Conservation (phyloP, 1,140 invertebrate species). For the Patella vulgata region DNA sequence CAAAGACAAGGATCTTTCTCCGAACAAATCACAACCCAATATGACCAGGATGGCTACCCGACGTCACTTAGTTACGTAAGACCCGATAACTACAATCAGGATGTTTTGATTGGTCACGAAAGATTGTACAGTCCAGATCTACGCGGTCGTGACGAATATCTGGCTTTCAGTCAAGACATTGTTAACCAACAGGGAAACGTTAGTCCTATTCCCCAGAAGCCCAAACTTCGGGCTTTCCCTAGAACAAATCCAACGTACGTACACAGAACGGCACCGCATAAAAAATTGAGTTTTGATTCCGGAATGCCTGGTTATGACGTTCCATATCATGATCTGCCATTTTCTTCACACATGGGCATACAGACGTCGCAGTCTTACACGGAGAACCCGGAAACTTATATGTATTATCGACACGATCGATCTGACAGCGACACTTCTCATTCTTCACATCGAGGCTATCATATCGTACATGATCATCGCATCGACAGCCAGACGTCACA, state of each 20-base stretch:
- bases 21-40: constrained; percentile 19
- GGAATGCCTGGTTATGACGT: constrained; percentile 23
- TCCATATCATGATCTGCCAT: constrained; percentile 18
- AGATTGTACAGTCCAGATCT: constrained; percentile 46
- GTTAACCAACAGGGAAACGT: constrained; percentile 52
- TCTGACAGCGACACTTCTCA: constrained; percentile 65
- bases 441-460: constrained; percentile 41
- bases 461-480: constrained; percentile 17
- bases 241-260: constrained; percentile 65
- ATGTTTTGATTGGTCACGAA: constrained; percentile 36
- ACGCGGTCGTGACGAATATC: constrained; percentile 45
- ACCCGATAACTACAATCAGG: constrained; percentile 23
- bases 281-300: constrained; percentile 3
- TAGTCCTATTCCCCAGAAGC: constrained; percentile 53
- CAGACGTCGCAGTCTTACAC: constrained; percentile 51
- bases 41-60: constrained; percentile 31
- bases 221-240: constrained; percentile 61
- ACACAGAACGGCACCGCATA: too few species aligned
- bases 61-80: constrained; percentile 32
- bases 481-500: constrained; percentile 49
- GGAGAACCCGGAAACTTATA: constrained; percentile 36
- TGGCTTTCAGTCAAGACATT: constrained; percentile 61
- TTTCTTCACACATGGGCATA: constrained; percentile 24
- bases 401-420: constrained; percentile 51
- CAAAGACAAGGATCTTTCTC: neutral